phyloP scores from a whole-genome alignment of 2,113 vertebrate species.

The Ciconia boyciana region DNA sequence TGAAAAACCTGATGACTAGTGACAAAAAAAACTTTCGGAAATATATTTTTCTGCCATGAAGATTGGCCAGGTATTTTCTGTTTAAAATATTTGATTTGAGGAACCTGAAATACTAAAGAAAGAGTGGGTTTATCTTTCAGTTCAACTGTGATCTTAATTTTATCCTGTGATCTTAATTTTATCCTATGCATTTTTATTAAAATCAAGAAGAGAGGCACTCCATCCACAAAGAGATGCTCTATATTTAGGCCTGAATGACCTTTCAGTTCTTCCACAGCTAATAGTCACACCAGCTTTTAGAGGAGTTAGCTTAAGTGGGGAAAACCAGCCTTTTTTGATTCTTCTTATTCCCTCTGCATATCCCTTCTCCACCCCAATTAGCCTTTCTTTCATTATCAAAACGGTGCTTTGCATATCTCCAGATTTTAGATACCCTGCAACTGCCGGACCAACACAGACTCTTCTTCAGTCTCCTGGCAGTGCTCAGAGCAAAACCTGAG shows the following conservation, averaged over 20 bases:
- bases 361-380: background rate
- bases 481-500: background rate
- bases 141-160: background rate
- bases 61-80: background rate
- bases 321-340: background rate
- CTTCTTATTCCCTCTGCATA: background rate
- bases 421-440: background rate
- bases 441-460: background rate
- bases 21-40: background rate
- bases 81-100: background rate
- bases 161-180: background rate
- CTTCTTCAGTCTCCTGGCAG: background rate
- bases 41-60: background rate
- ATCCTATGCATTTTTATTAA: background rate
- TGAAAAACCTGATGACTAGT: background rate
- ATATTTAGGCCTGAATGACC: background rate
- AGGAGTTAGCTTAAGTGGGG: background rate
- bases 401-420: background rate
- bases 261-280: background rate
- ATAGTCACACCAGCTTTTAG: background rate
- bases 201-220: background rate
- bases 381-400: background rate
- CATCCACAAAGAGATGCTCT: background rate
- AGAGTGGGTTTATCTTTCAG: background rate
- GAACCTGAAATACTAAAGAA: background rate